Conservation (phyloP, 1,140 invertebrate species). For the Wiebesia pumilae region DNA sequence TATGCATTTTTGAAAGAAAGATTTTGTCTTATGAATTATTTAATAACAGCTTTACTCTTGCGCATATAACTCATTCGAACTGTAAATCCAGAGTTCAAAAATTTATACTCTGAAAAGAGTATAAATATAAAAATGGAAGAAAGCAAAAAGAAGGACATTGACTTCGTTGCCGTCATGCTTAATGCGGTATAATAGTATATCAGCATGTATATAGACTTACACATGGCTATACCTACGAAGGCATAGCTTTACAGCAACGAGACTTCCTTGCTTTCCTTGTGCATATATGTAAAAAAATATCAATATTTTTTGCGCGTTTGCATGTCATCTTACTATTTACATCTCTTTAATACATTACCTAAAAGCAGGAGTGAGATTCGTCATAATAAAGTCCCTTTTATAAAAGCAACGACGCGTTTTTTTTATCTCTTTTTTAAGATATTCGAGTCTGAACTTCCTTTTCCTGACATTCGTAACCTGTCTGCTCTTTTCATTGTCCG, state of each 20-base stretch:
- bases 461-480: not conserved
- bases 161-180: not conserved
- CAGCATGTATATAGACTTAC: slow-evolving; percentile 45
- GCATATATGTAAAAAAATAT: slow-evolving; percentile 55
- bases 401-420: not conserved
- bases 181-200: slow-evolving; percentile 41
- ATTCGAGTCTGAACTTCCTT: not conserved
- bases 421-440: not conserved
- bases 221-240: not conserved
- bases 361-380: not conserved
- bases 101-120: not conserved
- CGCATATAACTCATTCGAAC: not conserved
- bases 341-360: not conserved
- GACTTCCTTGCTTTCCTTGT: not conserved
- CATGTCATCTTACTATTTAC: slow-evolving; percentile 5
- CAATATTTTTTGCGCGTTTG: slow-evolving; percentile 57
- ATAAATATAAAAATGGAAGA: not conserved
- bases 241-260: not conserved
- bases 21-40: not conserved
- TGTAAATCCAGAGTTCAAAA: not conserved
- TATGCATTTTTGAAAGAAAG: not conserved
- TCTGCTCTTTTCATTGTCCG: not conserved
- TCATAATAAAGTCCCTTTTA: not conserved
- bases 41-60: not conserved
- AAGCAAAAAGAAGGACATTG: not conserved